These are phyloP conservation scores for Pangasius krempfi DNA, from an alignment of 2,797 vertebrate species.

Conservation along the genomic window DNA sequence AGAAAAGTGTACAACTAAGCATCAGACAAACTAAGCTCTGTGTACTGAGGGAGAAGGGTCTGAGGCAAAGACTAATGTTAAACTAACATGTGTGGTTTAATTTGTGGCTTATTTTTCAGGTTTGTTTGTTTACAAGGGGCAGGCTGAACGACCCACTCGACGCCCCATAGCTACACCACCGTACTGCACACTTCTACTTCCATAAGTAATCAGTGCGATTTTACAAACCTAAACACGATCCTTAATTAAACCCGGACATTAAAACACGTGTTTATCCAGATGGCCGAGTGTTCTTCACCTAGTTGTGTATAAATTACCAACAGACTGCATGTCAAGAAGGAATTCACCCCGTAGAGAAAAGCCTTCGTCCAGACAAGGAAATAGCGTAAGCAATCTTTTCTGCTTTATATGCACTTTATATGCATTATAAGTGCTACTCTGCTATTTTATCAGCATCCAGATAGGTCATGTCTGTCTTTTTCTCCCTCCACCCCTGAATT, in stretches of 20 bases:
- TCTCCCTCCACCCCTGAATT: not conserved
- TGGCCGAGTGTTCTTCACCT: conserved; percentile 25
- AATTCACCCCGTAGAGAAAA: conserved; percentile 7
- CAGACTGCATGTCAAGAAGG: conserved; percentile 53
- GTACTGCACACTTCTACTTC: not conserved
- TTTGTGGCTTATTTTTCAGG: not conserved
- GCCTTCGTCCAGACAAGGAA: not conserved
- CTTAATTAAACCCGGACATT: conserved; percentile 46
- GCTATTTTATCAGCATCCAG: not conserved
- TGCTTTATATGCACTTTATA: not conserved
- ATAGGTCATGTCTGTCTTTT: not conserved
- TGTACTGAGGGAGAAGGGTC: not conserved
- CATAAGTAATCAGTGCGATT: not conserved
- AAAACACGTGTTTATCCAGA: conserved; percentile 43
- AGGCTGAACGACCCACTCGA: not conserved
- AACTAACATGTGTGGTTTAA: not conserved
- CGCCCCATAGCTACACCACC: not conserved
- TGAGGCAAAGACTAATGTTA: not conserved
- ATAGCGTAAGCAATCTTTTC: not conserved
- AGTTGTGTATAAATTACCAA: conserved; percentile 23
- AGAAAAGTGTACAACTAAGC: not conserved
- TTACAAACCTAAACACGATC: conserved; percentile 40
- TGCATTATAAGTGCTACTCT: not conserved
- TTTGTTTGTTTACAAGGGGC: no score
- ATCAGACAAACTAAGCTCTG: not conserved